These are phyloP conservation scores for Bucco capensis DNA, from an alignment of 2,113 vertebrate genomes.

Conservation along the genomic window DNA sequence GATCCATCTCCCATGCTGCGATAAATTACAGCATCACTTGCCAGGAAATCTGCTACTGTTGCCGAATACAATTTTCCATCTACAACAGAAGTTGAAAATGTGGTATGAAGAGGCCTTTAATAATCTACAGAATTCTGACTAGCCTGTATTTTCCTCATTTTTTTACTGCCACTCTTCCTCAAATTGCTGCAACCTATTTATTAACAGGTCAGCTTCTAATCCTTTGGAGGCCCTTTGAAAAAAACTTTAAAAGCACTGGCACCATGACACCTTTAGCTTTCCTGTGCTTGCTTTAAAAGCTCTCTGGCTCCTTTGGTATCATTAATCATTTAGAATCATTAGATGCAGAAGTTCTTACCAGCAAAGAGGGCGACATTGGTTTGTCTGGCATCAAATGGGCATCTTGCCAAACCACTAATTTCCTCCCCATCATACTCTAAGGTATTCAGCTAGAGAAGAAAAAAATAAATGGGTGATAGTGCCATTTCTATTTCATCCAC, in stretches of 20 bases:
- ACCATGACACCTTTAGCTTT: conserved; percentile 31
- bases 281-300: conserved; percentile 48
- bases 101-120: conserved; percentile 9
- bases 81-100: conserved; percentile 64
- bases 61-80: conserved; percentile 97
- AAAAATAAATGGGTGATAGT: conserved; percentile 61
- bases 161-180: conserved; percentile 3
- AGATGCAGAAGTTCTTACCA: conserved; percentile 81
- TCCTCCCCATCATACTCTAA: conserved; percentile 98
- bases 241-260: conserved; percentile 28
- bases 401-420: conserved; percentile 96
- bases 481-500: conserved; percentile 54
- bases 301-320: conserved; percentile 38
- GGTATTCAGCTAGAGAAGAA: conserved; percentile 88
- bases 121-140: conserved; percentile 7
- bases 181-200: conserved; percentile 12
- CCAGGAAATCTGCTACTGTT: conserved; percentile 97
- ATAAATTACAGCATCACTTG: conserved; percentile 98
- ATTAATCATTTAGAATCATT: conserved; percentile 74
- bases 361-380: conserved; percentile 99
- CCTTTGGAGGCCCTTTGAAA: conserved; percentile 10
- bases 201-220: conserved; percentile 36
- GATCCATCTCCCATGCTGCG: conserved; percentile 98
- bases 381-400: conserved; percentile 98
- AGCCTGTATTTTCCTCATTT: not conserved